These are phyloP conservation scores for Pongo pygmaeus DNA, from an alignment of 2,113 vertebrate species.

Conservation along the genomic window DNA sequence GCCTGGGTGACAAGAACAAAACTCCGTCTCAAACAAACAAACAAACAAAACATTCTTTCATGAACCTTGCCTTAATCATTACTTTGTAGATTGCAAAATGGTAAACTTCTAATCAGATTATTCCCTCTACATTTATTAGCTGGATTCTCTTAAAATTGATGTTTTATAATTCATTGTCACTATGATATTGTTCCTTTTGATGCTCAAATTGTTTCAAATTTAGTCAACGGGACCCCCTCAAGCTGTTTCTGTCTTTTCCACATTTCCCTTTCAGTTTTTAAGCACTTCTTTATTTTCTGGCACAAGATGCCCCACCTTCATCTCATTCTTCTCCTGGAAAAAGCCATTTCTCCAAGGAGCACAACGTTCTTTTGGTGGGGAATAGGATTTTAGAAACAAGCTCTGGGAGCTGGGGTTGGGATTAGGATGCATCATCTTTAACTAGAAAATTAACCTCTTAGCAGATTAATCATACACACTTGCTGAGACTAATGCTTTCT, in stretches of 20 bases:
- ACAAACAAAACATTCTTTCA: not conserved
- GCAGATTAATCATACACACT: not conserved
- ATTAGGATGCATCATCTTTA: not conserved
- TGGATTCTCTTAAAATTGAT: not conserved
- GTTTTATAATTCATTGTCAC: slow-evolving; percentile 14
- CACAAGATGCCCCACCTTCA: not conserved
- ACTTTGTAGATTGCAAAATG: slow-evolving; percentile 15
- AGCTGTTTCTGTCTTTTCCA: not conserved
- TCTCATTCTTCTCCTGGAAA: not conserved
- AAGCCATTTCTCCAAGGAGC: not conserved
- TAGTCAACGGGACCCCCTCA: not conserved
- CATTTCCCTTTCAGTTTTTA: slow-evolving; percentile 19
- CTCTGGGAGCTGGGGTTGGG: not conserved
- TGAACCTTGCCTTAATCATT: slow-evolving; percentile 3
- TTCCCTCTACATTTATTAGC: not conserved
- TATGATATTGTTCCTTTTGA: not conserved
- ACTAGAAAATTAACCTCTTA: not conserved
- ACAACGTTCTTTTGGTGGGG: not conserved
- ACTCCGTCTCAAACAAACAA: too few species aligned
- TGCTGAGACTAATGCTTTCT: not conserved
- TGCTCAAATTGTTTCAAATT: not conserved
- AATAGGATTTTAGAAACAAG: slow-evolving; percentile 8
- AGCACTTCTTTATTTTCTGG: not conserved
- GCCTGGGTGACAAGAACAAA: too few species aligned
- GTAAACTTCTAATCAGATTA: not conserved